These are phyloP conservation scores for Panopea generosa DNA, from an alignment of 2,888 invertebrate genomes.

Conservation along the genomic window DNA sequence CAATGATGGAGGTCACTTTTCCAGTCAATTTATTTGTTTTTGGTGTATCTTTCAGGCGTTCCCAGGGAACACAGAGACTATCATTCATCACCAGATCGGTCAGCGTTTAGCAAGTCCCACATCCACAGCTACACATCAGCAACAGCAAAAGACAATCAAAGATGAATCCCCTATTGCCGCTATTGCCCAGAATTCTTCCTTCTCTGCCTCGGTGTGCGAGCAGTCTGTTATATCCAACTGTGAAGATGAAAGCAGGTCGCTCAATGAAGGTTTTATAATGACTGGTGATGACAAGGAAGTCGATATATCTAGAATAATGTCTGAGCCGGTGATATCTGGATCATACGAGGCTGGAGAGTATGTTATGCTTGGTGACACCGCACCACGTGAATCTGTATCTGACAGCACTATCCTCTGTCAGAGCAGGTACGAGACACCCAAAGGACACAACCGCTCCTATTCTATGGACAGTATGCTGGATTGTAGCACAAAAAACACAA, in stretches of 20 bases:
- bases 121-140: conserved; percentile 21
- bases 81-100: conserved; percentile 58
- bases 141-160: conserved; percentile 23
- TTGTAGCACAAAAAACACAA: conserved; percentile 49
- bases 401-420: conserved; percentile 30
- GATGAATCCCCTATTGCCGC: conserved; percentile 60
- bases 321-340: conserved; percentile 52
- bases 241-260: conserved; percentile 63
- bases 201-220: conserved; percentile 55
- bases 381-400: conserved; percentile 30
- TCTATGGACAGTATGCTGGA: conserved; percentile 52
- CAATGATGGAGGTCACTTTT: too few species aligned
- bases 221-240: conserved; percentile 62
- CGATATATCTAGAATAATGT: conserved; percentile 62
- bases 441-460: conserved; percentile 42
- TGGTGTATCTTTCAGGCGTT: conserved; percentile 38
- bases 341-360: conserved; percentile 53
- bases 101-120: conserved; percentile 71
- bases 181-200: conserved; percentile 56
- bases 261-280: conserved; percentile 76
- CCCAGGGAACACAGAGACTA: conserved; percentile 9
- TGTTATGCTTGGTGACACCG: conserved; percentile 30
- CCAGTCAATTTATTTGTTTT: too few species aligned
- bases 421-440: conserved; percentile 36
- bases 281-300: conserved; percentile 60